Base-by-base conservation (phyloP, 30 jellyfish, hydroid and myxozoan species). In the Aurelia sp. region DNA sequence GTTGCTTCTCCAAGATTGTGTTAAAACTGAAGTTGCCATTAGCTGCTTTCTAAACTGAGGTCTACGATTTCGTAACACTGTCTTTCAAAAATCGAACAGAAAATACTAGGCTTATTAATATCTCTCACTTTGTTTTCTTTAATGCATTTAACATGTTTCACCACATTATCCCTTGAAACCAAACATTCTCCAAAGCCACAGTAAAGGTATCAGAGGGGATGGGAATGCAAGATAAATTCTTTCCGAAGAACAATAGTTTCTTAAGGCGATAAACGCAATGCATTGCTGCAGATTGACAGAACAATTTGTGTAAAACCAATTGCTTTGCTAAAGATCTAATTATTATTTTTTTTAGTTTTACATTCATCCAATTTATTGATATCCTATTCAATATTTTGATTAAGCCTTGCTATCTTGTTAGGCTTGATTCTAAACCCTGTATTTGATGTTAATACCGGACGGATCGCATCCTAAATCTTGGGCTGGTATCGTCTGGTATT, bases 271-370 rank as follows among this genome's bases (percentile, higher is more conserved):
- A 47, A 82, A 8, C 17, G 47, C 22, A 50, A 13, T 55, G 92
- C 73, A 68, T 69, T 35, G 79, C 75, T 44, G 59, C 16, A 61
- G 74, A 44, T 82, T 65, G 82, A 82, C 71, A 74, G 79, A 70
- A 71, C 92, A 63, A 71, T 82, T 70, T 67, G 51, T 40, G 33
- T 82, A 61, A 27, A 82, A 78, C 79, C 79, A 66, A 82, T 82
- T 71, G 62, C 92, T 33, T 33, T 33, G 13, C 81, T 62, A n/a
- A 53, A 50, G 82, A 82, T 82, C 92, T 82, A 53, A 41, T 82
- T 82, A 59, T 58, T 76, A 47, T 82, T 61, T 30, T 33, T 31
- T 72, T 52, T 68, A 74, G 75, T 58, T 62, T 57, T 13, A 51
- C 11, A 35, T 71, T 82, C 68, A 82, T 82, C 92, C 92, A 82